These are phyloP conservation scores for Pedionomus torquatus DNA, from an alignment of 2,113 vertebrate genomes.

Conservation along the genomic window DNA sequence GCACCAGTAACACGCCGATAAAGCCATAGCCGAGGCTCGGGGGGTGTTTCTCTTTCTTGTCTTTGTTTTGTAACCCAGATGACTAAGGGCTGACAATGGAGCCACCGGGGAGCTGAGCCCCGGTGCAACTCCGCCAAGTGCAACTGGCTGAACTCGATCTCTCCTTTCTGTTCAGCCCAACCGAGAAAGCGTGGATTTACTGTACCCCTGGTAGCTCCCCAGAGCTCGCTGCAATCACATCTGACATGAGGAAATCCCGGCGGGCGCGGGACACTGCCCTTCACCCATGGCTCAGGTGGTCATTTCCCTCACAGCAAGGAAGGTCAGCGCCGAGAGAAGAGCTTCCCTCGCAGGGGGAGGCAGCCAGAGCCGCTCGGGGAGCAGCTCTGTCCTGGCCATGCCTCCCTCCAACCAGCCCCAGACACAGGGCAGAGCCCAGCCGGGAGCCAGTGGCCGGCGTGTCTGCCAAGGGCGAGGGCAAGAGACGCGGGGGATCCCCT, in stretches of 20 bases:
- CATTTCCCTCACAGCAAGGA: background rate
- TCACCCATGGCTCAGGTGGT: background rate
- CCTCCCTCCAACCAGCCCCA: background rate
- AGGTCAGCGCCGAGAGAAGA: background rate
- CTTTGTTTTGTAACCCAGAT: background rate
- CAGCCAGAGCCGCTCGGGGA: background rate
- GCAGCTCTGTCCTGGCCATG: background rate
- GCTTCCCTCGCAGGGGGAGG: background rate
- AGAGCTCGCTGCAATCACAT: fast-evolving
- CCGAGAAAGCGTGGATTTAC: background rate
- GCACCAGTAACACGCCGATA: background rate
- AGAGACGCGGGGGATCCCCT: background rate
- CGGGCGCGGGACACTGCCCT: background rate
- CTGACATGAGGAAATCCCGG: background rate
- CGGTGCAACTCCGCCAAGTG: background rate
- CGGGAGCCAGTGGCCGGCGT: fast-evolving
- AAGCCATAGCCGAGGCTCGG: background rate
- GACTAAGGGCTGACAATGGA: background rate
- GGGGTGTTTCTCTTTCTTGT: background rate
- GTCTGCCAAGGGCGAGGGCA: background rate
- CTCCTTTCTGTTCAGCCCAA: background rate
- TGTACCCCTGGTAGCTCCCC: background rate
- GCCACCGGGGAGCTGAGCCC: background rate
- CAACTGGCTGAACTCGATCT: constrained; percentile 55
- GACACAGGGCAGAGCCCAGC: background rate